Evolutionary conservation across 2,797 vertebrate genomes (phyloP), one percentile per base, ranked within the genome.

Genomic region (Lophotriccus pileatus): DNA sequence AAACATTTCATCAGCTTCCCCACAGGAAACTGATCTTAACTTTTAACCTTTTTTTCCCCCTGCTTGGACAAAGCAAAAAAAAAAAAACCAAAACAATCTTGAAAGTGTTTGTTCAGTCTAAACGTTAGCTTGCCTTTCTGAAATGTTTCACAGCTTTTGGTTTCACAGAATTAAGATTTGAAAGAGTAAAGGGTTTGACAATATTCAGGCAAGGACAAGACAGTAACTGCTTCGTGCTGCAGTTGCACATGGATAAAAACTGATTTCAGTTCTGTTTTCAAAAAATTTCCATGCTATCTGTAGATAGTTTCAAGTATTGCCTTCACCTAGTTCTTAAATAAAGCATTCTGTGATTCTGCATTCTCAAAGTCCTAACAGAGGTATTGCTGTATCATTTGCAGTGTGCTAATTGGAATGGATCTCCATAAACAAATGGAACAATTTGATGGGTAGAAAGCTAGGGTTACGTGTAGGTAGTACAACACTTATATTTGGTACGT

Each of bases 1-100:
- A 94, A 96, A 93, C 81, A 94, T 95, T 96, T 95, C 88, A 96
- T 97, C 95, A 97, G 77, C 84, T 96, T 97, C 94, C 84, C 95
- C 50, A 76, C 86, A 95, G 95, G 96, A 95, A 96, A 95, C 82
- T 49, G 76, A 94, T 95, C 84, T 89, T 95, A 92, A 92, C 84
- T 95, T 93, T 80, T 96, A 92, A 90, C 93, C 89, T 81, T 64
- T 66, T 79, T 56, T 53, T 41, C 5, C 0, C 7, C 32, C 70
- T 84, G 56, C 59, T 87, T 87, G 83, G 87, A 94, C 91, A 95
- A 96, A 94, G 53, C 44, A 49, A 93, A 94, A 52, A 93, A 83
- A 50, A 86, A 27, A 91, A 92, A 36, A 15, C n/a, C n/a, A n/a
- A n/a, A n/a, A n/a, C n/a, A 19, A 55, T 84, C 63, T 94, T 87